Conservation (phyloP, 2,797 vertebrate genomes). For the Enteromius argenteus region DNA sequence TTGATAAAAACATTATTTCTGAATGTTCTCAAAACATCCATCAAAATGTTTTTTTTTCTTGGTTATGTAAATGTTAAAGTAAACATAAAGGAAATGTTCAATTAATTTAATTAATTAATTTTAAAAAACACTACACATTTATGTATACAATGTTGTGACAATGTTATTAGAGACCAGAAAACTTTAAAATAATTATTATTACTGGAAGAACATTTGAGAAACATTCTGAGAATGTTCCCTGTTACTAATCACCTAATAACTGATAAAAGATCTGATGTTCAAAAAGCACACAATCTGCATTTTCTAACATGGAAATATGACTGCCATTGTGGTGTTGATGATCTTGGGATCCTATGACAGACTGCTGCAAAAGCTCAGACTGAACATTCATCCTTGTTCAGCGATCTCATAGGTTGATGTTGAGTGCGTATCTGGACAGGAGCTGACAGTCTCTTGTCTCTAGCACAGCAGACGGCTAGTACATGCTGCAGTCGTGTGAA, state of each 20-base stretch:
- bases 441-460: slow-evolving; percentile 16
- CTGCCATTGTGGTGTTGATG: not conserved
- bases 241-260: not conserved
- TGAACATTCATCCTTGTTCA: not conserved
- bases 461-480: not conserved
- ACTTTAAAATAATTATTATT: not conserved
- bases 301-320: not conserved
- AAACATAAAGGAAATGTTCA: too few species aligned
- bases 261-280: not conserved
- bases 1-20: too few species aligned
- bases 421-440: not conserved
- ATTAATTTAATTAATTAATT: too few species aligned
- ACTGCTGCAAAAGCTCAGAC: not conserved
- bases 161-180: not conserved
- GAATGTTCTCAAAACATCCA: too few species aligned
- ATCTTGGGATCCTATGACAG: not conserved
- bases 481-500: slow-evolving; percentile 41
- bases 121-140: too few species aligned
- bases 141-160: too few species aligned
- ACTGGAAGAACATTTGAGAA: not conserved
- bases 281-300: not conserved
- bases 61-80: too few species aligned
- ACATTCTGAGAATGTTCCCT: not conserved
- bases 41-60: too few species aligned
- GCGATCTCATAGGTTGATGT: not conserved